Base-by-base conservation (phyloP, 2,113 vertebrate genomes). In the Polyodon spathula region DNA sequence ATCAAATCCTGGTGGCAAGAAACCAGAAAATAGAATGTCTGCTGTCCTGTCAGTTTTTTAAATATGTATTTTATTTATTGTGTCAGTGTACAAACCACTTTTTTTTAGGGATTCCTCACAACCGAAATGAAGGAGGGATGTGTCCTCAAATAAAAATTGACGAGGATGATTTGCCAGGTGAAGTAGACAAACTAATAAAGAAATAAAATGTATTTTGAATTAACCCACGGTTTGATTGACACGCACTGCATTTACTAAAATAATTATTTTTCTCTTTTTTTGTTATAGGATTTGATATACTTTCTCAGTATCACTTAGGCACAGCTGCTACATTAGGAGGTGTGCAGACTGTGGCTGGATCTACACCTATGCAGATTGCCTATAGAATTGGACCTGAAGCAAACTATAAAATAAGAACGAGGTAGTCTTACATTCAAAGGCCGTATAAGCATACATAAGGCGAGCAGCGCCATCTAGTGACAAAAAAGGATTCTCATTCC, bases 291-390 rank as follows among this genome's bases (percentile, higher is more conserved):
- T 93, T 93, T 87, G 84, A 93, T 53, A 77, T 94, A 56, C 93
- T 95, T 81, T 90, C 88, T 64, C 90, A 94, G 82, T 95, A 93
- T 73, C 88, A 90, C 66, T 78, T 95, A 69, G 88, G 91, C 71
- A 89, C 88, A 74, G 83, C 91, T 71, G 88, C 91, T 57, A 88
- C 86, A 54, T 86, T 81, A 71, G 89, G 86, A 64, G 76, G 81
- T 12, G 75, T 93, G 0, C 85, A 88, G 68, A 89, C 71, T 61
- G 76, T 93, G 8, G 68, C 81, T 44, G 92, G 92, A 15, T 86
- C 88, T 44, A 88, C 87, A 60, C 62, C 82, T 64, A 71, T 84
- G 48, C 86, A 89, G 65, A 78, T 85, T 56, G 90, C 92, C 61
- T 93, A 90, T 73, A 86, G 84, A 64, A 67, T 92, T 68, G 88